These are phyloP conservation scores for Macquaria australasica DNA, from an alignment of 2,113 vertebrate genomes.

Conservation along the genomic window DNA sequence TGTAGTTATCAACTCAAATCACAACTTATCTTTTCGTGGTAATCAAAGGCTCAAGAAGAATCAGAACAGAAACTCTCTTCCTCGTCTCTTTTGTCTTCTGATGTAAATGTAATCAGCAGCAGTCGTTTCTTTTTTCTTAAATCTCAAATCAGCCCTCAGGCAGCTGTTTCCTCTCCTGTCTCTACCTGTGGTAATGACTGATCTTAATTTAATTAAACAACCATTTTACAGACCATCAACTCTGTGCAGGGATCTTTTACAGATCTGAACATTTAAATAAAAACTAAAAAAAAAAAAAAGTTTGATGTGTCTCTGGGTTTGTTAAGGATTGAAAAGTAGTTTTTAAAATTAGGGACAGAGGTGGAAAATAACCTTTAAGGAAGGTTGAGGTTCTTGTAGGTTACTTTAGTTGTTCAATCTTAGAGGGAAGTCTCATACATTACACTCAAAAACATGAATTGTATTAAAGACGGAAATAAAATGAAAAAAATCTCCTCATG, in stretches of 20 bases:
- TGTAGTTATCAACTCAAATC: conserved; percentile 26
- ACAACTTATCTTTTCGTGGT: neutral
- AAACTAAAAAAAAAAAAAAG: no score
- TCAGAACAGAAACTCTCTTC: neutral
- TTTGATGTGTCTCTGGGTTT: no score
- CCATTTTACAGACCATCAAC: neutral
- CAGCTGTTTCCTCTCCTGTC: neutral
- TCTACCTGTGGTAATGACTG: neutral
- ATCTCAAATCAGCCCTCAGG: neutral
- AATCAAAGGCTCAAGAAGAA: neutral
- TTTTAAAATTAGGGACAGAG: neutral
- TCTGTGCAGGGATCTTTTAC: neutral
- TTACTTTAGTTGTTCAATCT: neutral
- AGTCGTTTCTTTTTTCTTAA: neutral
- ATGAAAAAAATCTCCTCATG: no score
- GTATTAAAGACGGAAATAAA: neutral
- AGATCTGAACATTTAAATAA: neutral
- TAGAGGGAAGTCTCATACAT: neutral
- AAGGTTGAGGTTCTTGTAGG: neutral
- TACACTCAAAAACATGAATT: neutral
- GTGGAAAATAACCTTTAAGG: neutral
- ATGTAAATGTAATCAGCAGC: conserved; percentile 50
- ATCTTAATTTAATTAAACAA: conserved; percentile 14
- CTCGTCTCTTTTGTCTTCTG: neutral
- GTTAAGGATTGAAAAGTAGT: neutral